Conservation (phyloP, 1,140 invertebrate genomes). For the Drosophila funebris region DNA sequence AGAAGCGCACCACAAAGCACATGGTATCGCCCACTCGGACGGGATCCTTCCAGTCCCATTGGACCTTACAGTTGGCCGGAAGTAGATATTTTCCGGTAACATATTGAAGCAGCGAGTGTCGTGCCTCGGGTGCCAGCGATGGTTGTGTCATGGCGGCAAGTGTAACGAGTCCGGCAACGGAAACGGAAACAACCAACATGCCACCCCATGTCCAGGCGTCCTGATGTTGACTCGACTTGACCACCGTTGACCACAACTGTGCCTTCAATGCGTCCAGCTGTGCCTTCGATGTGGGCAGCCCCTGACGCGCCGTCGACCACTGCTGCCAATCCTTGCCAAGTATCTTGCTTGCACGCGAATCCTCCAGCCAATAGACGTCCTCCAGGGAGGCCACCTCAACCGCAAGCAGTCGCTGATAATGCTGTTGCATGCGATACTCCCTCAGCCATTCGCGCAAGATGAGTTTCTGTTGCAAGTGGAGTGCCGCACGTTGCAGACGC, state of each 20-base stretch:
- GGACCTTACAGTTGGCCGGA: constrained; percentile 92
- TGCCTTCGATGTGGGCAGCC: constrained; percentile 91
- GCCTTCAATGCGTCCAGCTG: constrained; percentile 90
- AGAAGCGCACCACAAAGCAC: constrained; percentile 95
- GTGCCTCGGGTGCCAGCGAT: constrained; percentile 92
- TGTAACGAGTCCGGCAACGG: constrained; percentile 92
- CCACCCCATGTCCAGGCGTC: constrained; percentile 95
- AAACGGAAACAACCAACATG: constrained; percentile 93
- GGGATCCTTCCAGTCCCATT: constrained; percentile 93
- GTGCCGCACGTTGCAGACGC: constrained; percentile 90
- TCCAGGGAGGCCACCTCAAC: constrained; percentile 92
- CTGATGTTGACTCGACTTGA: constrained; percentile 93
- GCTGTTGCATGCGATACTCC: constrained; percentile 89
- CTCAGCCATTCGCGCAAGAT: constrained; percentile 92
- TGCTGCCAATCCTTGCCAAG: constrained; percentile 91
- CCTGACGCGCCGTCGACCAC: constrained; percentile 91
- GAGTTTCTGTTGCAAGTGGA: constrained; percentile 90
- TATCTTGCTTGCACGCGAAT: constrained; percentile 88
- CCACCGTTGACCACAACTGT: constrained; percentile 93
- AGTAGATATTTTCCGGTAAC: constrained; percentile 96
- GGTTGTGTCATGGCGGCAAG: constrained; percentile 94
- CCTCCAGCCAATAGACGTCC: constrained; percentile 95
- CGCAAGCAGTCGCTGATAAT: constrained; percentile 90
- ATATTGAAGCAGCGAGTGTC: constrained; percentile 94
- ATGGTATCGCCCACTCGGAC: constrained; percentile 94